These are phyloP conservation scores for Botia almorhae DNA, from an alignment of 2,797 vertebrate genomes.

Conservation along the genomic window DNA sequence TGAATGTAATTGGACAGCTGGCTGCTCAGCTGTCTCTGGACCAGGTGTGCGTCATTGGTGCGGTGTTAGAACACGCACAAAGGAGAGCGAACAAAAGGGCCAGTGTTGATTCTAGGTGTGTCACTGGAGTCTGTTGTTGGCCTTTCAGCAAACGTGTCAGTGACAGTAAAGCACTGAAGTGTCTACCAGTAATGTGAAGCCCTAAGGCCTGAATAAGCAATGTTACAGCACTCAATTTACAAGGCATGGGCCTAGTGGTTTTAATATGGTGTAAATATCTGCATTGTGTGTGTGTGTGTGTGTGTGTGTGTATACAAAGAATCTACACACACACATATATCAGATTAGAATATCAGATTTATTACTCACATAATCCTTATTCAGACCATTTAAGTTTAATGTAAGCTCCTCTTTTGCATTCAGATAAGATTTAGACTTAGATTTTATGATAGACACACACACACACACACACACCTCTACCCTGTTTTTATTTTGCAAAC, in stretches of 20 bases:
- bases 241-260: too few species aligned
- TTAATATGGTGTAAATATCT: too few species aligned
- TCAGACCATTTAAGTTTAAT: too few species aligned
- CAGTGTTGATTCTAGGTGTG: slow-evolving; percentile 28
- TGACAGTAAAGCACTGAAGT: background rate
- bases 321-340: too few species aligned
- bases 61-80: background rate
- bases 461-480: background rate
- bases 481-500: slow-evolving; percentile 15
- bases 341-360: too few species aligned
- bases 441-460: too few species aligned
- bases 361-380: too few species aligned
- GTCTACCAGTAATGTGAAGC: slow-evolving; percentile 5
- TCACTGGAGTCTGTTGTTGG: background rate
- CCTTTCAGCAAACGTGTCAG: slow-evolving; percentile 11
- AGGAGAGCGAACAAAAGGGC: slow-evolving; percentile 33
- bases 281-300: too few species aligned
- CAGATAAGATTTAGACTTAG: too few species aligned
- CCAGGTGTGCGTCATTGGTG: slow-evolving; percentile 33
- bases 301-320: too few species aligned
- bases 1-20: slow-evolving; percentile 38
- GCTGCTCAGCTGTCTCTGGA: slow-evolving; percentile 32
- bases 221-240: background rate
- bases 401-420: too few species aligned
- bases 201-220: background rate